Evolutionary conservation across 2,888 invertebrate genomes (phyloP).

Genomic region (Catocala fraxini): DNA sequence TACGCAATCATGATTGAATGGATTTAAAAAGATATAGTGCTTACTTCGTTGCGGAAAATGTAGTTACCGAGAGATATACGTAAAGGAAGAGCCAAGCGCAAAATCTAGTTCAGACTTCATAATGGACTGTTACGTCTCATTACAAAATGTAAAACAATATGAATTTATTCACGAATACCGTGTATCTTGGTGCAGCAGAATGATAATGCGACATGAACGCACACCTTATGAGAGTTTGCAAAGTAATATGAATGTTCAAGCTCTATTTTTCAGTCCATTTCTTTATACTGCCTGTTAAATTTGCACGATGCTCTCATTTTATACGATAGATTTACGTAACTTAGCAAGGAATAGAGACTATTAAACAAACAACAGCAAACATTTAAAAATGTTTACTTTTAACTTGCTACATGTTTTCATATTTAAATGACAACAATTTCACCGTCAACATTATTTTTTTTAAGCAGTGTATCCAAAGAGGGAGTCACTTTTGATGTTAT

Average conservation of each 20-base stretch:
- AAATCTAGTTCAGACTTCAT: constrained; percentile 1
- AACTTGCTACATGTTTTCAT: too few relatives aligned
- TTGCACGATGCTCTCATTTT: neutral
- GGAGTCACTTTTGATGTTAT: too few relatives aligned
- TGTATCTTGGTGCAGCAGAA: constrained; percentile 7
- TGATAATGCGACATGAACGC: constrained; percentile 14
- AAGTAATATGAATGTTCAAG: constrained; percentile 14
- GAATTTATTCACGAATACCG: constrained; percentile 14
- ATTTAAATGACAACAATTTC: too few relatives aligned
- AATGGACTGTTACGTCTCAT: constrained; percentile 11
- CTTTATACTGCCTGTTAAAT: constrained; percentile 7
- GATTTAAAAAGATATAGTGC: neutral
- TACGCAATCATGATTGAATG: neutral
- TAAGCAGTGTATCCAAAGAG: too few relatives aligned
- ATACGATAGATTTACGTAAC: too few relatives aligned
- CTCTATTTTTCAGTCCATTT: constrained; percentile 33
- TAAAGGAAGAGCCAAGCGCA: neutral
- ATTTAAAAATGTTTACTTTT: too few relatives aligned
- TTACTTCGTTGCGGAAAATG: neutral
- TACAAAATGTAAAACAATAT: constrained; percentile 11
- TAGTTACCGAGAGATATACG: neutral
- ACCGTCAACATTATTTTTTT: too few relatives aligned
- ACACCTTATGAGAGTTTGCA: constrained; percentile 11
- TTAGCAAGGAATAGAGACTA: too few relatives aligned
- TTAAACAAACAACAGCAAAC: too few relatives aligned